Base-by-base conservation (phyloP, 92 coral and sea anemone genomes). In the Epizoanthus illoricatus region DNA sequence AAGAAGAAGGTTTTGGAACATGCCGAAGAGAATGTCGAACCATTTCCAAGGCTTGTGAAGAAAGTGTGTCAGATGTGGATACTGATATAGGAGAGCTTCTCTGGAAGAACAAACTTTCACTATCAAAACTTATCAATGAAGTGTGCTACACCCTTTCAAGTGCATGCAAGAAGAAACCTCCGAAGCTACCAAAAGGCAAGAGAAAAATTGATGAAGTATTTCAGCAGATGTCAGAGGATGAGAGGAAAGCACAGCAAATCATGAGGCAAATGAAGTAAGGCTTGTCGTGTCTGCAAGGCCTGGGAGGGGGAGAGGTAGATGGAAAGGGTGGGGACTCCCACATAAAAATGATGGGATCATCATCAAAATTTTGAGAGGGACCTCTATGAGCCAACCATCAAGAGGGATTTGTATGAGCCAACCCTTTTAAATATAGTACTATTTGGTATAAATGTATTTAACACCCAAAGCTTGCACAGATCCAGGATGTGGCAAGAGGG, bases 31-130 rank as follows among this genome's bases (percentile, higher is more conserved):
- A 97, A 78, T 97, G 99, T 60, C 86, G 85, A 86, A 97, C 99
- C 60, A 91, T 97, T 79, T 94, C 98, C 5, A 93, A 97, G 85
- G 99, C 99, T 24, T 97, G 99, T 54, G 98, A 91, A 49, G 99
- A 97, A 69, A 91, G 98, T 43, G 84, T 97, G 0, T 92, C 90
- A 23, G 99, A 97, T 17, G 94, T 88, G 80, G 99, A 97, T 52
- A 89, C 92, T 60, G 99, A 97, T 84, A 89, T 97, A 60, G 99
- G 97, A 28, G 99, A 97, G 80, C 89, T 94, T 58, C 84, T 97
- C 6, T 97, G 99, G 99, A 96, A 94, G 79, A 86, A 93, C 81
- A 91, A 90, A 73, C 87, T 97, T 69, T 90, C 97, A 40, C 80
- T 97, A 63, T 97, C 99, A 9, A 88, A 93, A 69, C 76, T 97